Evolutionary conservation across 30 jellyfish, hydroid and myxozoan species (phyloP).

Genomic region (Pelagia noctiluca): DNA sequence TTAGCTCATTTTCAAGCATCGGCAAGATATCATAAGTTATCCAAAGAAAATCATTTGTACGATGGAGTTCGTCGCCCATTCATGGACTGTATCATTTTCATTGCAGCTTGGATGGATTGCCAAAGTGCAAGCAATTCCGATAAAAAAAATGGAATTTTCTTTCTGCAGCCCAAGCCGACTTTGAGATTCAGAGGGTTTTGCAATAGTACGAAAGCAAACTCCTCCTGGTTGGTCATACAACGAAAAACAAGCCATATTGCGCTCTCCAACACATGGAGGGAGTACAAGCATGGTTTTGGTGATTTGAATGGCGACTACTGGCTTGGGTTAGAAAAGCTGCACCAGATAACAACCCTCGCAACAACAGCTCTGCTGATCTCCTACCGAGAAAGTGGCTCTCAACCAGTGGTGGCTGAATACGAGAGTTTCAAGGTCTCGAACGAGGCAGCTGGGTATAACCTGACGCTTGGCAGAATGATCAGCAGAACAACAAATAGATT

Average conservation of each 20-base stretch:
- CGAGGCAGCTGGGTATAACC: conserved; percentile 10
- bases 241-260: not conserved
- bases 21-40: not conserved
- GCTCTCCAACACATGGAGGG: not conserved
- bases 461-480: not conserved
- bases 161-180: not conserved
- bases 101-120: not conserved
- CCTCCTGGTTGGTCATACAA: conserved; percentile 22
- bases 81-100: not conserved
- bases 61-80: not conserved
- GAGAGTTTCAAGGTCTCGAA: not conserved
- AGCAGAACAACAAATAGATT: not conserved
- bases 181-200: not conserved
- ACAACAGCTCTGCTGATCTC: not conserved
- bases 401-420: not conserved
- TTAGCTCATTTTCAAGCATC: not conserved
- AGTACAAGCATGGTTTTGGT: conserved; percentile 17
- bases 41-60: not conserved
- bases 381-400: not conserved
- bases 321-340: conserved; percentile 28
- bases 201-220: not conserved
- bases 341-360: not conserved
- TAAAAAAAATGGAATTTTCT: not conserved
- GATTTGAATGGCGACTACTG: conserved; percentile 19
- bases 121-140: not conserved